Evolutionary conservation across 92 coral and sea anemone genomes (phyloP), one percentile per base, ranked within the genome.

Genomic region (Epizoanthus stellaris): DNA sequence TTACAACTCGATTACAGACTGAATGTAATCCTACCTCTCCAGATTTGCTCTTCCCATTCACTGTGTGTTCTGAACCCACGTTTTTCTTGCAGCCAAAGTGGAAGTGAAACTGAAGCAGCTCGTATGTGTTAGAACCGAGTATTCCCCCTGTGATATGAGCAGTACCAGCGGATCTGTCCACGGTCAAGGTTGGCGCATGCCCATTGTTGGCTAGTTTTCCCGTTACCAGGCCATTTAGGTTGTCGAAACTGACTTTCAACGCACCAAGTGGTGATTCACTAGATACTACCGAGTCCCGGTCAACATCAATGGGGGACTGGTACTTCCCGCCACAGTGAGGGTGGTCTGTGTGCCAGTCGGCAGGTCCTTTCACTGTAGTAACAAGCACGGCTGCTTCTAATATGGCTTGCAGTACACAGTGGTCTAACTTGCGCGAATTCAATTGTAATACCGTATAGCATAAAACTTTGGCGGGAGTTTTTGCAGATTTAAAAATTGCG

Each of bases 291-390:
- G 14, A 36, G 21, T 3, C 20, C 8, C 14, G 20, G 23, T 57
- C 30, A 53, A 87, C 82, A 52, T 82, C 56, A 8, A 87, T 87
- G 58, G 90, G 90, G 14, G 90, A 87, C 30, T 87, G 87, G 21
- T 38, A 64, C 9, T 23, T 21, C 14, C 21, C 21, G n/a, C 75
- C 76, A 38, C 87, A 87, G 36, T 87, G 47, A 0, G 65, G 80
- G 56, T 67, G 80, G 12, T 6, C 72, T 38, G 39, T 12, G 58
- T 36, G 19, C 89, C 89, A 87, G 54, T 80, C 81, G 3, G 52
- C 34, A 6, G 86, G 85, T 2, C 89, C 89, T 58, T 47, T 16
- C 34, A 61, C 89, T 87, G 58, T 67, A 17, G n/a, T n/a, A 42
- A 70, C 42, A 70, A 70, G 40, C 6, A 21, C 11, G 25, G 36